Percentiles rank a stretch among this genome's conserved stretches.
Conservation (phyloP, 2,888 invertebrate genomes). For the Pristionchus maxplancki region DNA sequence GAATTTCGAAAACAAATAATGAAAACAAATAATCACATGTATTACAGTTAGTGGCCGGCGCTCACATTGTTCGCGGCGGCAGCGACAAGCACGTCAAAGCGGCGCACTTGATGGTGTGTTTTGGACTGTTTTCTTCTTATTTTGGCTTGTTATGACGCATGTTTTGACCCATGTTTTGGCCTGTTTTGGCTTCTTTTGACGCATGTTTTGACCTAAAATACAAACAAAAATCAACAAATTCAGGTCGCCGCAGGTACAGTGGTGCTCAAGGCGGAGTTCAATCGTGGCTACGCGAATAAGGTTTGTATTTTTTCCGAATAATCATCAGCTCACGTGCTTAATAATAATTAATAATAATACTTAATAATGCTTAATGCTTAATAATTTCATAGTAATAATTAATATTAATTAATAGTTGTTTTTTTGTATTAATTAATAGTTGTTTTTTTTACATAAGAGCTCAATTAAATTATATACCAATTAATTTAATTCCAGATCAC, state of each 20-base stretch:
- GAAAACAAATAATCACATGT: not conserved
- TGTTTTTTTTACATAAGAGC: too few species aligned
- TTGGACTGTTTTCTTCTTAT: not conserved
- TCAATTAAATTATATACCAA: too few species aligned
- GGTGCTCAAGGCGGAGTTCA: not conserved
- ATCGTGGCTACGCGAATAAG: conserved; percentile 24
- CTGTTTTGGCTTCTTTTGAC: not conserved
- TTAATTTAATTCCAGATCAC: not conserved
- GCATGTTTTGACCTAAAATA: not conserved
- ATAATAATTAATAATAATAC: too few species aligned
- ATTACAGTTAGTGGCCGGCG: conserved; percentile 8
- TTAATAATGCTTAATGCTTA: too few species aligned
- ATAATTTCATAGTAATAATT: too few species aligned
- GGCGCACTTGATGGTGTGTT: conserved; percentile 3
- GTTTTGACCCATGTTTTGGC: not conserved
- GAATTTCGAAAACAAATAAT: not conserved
- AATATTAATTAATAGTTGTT: too few species aligned
- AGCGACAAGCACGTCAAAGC: conserved; percentile 33
- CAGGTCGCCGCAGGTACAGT: conserved; percentile 2
- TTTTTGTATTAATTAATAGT: too few species aligned
- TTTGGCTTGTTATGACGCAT: not conserved
- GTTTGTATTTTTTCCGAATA: not conserved
- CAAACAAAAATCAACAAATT: not conserved
- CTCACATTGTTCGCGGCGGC: conserved; percentile 41
- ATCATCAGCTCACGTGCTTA: too few species aligned